Conservation (phyloP, 2,888 invertebrate species). For the Ganaspis brasiliensis region DNA sequence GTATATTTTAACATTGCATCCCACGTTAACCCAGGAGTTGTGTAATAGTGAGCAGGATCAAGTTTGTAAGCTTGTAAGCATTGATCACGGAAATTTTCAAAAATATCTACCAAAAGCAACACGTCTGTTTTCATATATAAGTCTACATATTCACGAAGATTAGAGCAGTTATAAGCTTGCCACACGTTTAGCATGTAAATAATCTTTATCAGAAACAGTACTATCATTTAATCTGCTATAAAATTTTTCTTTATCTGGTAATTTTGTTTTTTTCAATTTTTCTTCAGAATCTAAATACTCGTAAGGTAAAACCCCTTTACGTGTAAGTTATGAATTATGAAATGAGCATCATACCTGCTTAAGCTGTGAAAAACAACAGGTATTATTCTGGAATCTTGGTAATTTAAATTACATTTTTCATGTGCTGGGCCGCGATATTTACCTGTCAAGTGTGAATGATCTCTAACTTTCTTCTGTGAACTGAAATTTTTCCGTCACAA, state of each 20-base stretch:
- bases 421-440: slow-evolving; percentile 25
- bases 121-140: too few species aligned
- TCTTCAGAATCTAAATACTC: slow-evolving; percentile 64
- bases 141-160: too few species aligned
- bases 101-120: slow-evolving; percentile 57
- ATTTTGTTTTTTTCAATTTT: slow-evolving; percentile 60
- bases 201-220: not conserved
- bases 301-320: slow-evolving; percentile 73
- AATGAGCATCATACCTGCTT: slow-evolving; percentile 63
- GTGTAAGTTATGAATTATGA: slow-evolving; percentile 56
- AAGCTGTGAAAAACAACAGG: slow-evolving; percentile 66
- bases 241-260: slow-evolving; percentile 56
- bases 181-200: not conserved
- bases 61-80: too few species aligned
- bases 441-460: slow-evolving; percentile 33
- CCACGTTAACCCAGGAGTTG: too few species aligned
- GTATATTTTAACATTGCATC: too few species aligned
- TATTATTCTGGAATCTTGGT: slow-evolving; percentile 50
- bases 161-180: not conserved
- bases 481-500: too few species aligned
- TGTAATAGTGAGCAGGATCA: too few species aligned
- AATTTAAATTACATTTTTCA: slow-evolving; percentile 53
- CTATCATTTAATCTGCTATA: too few species aligned
- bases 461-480: not conserved
- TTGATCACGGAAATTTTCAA: too few species aligned